Percentiles rank a stretch among this genome's conserved stretches.
These are phyloP conservation scores for Drosophila bifasciata DNA, from an alignment of 1,140 invertebrate species.

Conservation along the genomic window DNA sequence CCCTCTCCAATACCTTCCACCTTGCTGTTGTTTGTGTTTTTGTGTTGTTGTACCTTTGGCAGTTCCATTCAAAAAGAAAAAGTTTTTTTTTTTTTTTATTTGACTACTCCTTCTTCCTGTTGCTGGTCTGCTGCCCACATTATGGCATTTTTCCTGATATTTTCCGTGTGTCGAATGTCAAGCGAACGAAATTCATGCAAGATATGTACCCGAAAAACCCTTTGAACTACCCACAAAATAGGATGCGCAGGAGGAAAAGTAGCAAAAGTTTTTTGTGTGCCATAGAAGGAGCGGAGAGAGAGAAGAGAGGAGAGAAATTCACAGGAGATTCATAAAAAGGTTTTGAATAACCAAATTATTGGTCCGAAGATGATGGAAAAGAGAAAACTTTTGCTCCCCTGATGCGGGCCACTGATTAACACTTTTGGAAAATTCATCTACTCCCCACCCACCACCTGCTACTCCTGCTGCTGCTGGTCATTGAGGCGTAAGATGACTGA, in stretches of 20 bases:
- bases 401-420: slow-evolving; percentile 25
- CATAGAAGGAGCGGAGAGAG: too few species aligned
- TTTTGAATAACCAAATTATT: slow-evolving; percentile 41
- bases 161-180: slow-evolving; percentile 12
- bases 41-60: slow-evolving; percentile 3
- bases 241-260: neutral
- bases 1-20: too few species aligned
- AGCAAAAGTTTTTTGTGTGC: neutral
- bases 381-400: slow-evolving; percentile 5
- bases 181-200: slow-evolving; percentile 39
- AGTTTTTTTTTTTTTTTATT: slow-evolving; percentile 39
- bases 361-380: slow-evolving; percentile 35
- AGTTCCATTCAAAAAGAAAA: slow-evolving; percentile 35
- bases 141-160: slow-evolving; percentile 1
- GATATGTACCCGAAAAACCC: slow-evolving; percentile 16
- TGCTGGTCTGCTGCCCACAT: slow-evolving; percentile 9
- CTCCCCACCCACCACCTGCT: neutral
- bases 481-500: slow-evolving; percentile 7
- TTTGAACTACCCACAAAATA: slow-evolving; percentile 24
- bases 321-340: slow-evolving; percentile 11
- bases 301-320: too few species aligned
- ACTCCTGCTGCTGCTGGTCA: neutral
- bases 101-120: neutral
- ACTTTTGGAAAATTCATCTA: slow-evolving; percentile 18
- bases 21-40: too few species aligned